A percentile compares a stretch with the other conserved stretches of the same genome.
These are phyloP conservation scores for Scaptomyza flava DNA, from an alignment of 2,888 invertebrate species.

Conservation along the genomic window DNA sequence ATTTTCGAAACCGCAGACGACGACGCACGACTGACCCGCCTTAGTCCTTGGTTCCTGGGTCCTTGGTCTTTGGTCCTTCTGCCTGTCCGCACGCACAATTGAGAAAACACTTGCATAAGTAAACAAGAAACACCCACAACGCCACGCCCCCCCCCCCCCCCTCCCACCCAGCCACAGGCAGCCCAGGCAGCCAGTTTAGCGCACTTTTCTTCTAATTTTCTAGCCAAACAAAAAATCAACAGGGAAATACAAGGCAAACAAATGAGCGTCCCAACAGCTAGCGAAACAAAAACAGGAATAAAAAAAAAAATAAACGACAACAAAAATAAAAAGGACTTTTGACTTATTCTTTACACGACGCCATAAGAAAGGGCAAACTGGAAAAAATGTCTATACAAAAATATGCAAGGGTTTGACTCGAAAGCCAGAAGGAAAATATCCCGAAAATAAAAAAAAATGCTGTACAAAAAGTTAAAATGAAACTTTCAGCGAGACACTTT, in stretches of 20 bases:
- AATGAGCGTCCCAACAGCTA: slow-evolving; percentile 61
- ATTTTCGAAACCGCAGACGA: slow-evolving; percentile 52
- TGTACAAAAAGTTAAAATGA: slow-evolving; percentile 65
- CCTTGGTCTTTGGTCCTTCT: slow-evolving; percentile 16
- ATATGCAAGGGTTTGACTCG: slow-evolving; percentile 52
- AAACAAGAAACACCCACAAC: slow-evolving; percentile 62
- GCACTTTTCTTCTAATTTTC: slow-evolving; percentile 77
- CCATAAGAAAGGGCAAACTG: slow-evolving; percentile 50
- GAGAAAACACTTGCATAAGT: slow-evolving; percentile 76
- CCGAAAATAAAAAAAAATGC: slow-evolving; percentile 18
- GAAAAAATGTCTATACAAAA: slow-evolving; percentile 14
- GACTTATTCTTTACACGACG: slow-evolving; percentile 67
- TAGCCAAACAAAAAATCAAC: slow-evolving; percentile 62
- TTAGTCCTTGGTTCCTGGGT: not conserved
- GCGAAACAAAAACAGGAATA: slow-evolving; percentile 14
- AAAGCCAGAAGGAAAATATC: slow-evolving; percentile 35
- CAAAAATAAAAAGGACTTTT: slow-evolving; percentile 65
- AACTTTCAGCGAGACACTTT: slow-evolving; percentile 60
- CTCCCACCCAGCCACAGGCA: not conserved
- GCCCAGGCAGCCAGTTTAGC: slow-evolving; percentile 51
- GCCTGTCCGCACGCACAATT: slow-evolving; percentile 71
- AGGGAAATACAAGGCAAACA: slow-evolving; percentile 72
- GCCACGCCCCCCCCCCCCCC: slow-evolving; percentile 24
- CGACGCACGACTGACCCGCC: slow-evolving; percentile 59
- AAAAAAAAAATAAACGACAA: slow-evolving; percentile 13